Base-by-base conservation (phyloP, 2,888 invertebrate genomes). In the Lithophane socia region DNA sequence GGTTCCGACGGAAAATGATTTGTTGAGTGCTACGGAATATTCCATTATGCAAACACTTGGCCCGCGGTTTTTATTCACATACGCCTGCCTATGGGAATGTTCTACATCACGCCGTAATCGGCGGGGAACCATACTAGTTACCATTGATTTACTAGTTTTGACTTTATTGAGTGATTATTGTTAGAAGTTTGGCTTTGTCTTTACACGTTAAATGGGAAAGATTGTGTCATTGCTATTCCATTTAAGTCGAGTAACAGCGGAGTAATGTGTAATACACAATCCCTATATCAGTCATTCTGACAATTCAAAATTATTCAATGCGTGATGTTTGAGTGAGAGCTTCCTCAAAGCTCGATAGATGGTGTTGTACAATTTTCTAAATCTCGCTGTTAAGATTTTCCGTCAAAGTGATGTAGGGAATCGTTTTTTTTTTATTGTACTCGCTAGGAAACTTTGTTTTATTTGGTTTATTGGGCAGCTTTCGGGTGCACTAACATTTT, bases 11-110 rank as follows among this genome's bases (percentile, higher is more conserved):
- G 79, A 86, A 90, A 90, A 91, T 91, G 91, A 91, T 91, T 91
- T 91, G 91, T 91, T 88, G 89, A 91, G 87, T 89, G 83, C 86
- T 75, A 77, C 82, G 80, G 87, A 85, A 85, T 86, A 88, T 90
- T 89, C 80, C 86, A 88, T 91, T 90, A 89, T 90, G 88, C 90
- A 88, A 89, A 89, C 85, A 86, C 88, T 87, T 85, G 86, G 87
- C 72, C 67, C 75, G 52, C 80, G 69, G 80, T 84, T 84, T 87
- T 87, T 86, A 77, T 79, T 83, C 83, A 68, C 80, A 86, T 79
- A 71, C 73, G 83, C 67, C 60, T 12, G 82, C 73, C 74, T 82
- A 79, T 73, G 77, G 79, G 70, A 84, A 83, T 82, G 78, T 80
- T 80, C 42, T 76, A 80, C 77, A 79, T 80, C 52, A 68, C 63